Evolutionary conservation across 2,797 vertebrate species (phyloP).

Genomic region (Macropus fuliginosus): DNA sequence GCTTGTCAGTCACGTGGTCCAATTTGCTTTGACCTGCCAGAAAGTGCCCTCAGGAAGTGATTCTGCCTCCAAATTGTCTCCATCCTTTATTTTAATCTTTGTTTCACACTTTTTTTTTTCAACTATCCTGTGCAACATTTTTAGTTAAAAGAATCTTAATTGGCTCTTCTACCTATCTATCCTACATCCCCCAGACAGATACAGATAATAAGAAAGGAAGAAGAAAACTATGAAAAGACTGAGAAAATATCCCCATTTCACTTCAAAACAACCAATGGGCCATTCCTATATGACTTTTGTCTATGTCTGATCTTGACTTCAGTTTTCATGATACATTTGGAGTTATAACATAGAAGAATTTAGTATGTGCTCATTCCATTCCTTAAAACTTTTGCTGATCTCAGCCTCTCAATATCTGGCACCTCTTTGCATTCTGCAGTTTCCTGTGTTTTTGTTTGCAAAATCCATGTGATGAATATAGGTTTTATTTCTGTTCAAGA

Average conservation of each 20-base stretch:
- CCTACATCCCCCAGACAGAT: not conserved
- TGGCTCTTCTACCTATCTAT: not conserved
- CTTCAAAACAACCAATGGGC: not conserved
- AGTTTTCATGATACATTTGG: slow-evolving; percentile 21
- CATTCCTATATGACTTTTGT: not conserved
- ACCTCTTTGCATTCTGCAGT: slow-evolving; percentile 51
- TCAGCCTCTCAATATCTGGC: slow-evolving; percentile 61
- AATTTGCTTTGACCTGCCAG: not conserved
- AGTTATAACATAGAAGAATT: slow-evolving; percentile 50
- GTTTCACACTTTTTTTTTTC: slow-evolving; percentile 14
- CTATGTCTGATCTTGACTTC: slow-evolving; percentile 45
- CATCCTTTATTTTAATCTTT: not conserved
- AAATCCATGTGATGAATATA: slow-evolving; percentile 40
- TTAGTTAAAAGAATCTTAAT: not conserved
- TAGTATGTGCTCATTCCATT: slow-evolving; percentile 34
- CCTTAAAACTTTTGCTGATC: slow-evolving; percentile 65
- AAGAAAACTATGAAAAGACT: not conserved
- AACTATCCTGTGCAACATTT: slow-evolving; percentile 1
- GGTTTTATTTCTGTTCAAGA: slow-evolving; percentile 59
- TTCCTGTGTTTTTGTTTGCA: slow-evolving; percentile 59
- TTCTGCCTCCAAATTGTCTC: slow-evolving; percentile 10
- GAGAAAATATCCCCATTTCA: not conserved
- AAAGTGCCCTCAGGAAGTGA: not conserved
- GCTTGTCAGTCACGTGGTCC: not conserved
- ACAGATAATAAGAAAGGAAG: not conserved